Evolutionary conservation across 2,113 vertebrate species (phyloP), one percentile per base, ranked within the genome.

Genomic region (Melanostigma gelatinosum): DNA sequence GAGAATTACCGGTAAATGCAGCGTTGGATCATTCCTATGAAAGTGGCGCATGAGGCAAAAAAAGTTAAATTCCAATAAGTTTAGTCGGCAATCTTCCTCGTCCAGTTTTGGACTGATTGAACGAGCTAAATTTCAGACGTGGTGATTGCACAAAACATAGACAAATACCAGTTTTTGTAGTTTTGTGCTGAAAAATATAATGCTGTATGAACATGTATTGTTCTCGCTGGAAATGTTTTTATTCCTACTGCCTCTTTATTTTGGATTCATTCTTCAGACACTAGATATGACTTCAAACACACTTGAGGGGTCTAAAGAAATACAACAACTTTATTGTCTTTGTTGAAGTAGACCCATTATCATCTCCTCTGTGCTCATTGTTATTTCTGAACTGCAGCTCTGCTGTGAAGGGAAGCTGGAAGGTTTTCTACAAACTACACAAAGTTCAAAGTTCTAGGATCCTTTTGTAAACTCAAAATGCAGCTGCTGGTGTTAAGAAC

Each of bases 401-500:
- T n/a, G 74, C 55, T 57, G 36, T n/a, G 42, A 66, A 63, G 27
- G 40, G 32, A 75, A 50, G 65, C 48, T 42, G 54, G n/a, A 63
- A 67, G 84, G 16, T 69, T 85, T 79, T 73, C 44, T 58, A 8
- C 46, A 72, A 84, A 73, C 67, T 32, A 22, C 77, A 60, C 57
- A 50, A 61, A 82, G 67, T 72, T 73, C 58, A 77, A 69, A n/a
- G 46, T 80, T 72, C 40, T 8, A 67, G 2, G 40, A 75, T 48
- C 22, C 7, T 60, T 65, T 55, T 79, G 38, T 54, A 44, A 77
- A 60, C 27, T 77, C 40, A 66, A 60, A 63, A 46, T 20, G 2
- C 12, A 54, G 46, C 32, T 3, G 10, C 12, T 42, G 3, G 22
- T 18, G 9, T 58, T 32, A 10, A 65, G 22, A 29, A 13, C 71